Percentiles rank a stretch among this genome's conserved stretches.
Evolutionary conservation across 1,140 invertebrate species (phyloP).

Genomic region (Chymomyza costata): DNA sequence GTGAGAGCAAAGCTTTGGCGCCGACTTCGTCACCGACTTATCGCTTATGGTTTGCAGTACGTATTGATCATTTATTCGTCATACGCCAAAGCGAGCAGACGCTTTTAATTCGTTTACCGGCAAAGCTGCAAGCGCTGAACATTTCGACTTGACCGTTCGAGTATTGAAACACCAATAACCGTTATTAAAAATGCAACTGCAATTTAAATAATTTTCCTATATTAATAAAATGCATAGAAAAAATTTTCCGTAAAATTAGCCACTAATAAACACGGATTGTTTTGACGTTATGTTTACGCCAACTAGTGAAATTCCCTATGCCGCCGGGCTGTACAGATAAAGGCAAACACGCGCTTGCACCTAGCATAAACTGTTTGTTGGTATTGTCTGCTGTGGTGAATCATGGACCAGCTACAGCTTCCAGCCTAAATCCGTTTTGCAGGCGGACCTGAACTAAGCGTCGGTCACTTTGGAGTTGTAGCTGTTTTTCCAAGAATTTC

Average conservation of each 20-base stretch:
- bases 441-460: not conserved
- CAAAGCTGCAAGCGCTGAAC: slow-evolving; percentile 1
- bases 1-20: slow-evolving; percentile 27
- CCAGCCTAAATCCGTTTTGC: not conserved
- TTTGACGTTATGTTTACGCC: not conserved
- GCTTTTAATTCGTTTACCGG: slow-evolving; percentile 3
- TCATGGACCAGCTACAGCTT: too few species aligned
- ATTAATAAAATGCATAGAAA: not conserved
- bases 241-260: slow-evolving; percentile 29
- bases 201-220: slow-evolving; percentile 1
- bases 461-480: too few species aligned
- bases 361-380: not conserved
- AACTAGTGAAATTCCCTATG: not conserved
- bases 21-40: slow-evolving; percentile 52
- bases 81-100: slow-evolving; percentile 43
- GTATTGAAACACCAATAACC: slow-evolving; percentile 23
- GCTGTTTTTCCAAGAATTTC: too few species aligned
- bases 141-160: not conserved
- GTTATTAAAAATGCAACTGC: slow-evolving; percentile 33
- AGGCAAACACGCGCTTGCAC: too few species aligned
- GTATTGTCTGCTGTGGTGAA: not conserved
- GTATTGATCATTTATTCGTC: slow-evolving; percentile 57
- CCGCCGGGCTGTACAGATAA: not conserved
- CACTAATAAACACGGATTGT: not conserved
- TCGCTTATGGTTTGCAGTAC: slow-evolving; percentile 32